Percentiles rank a stretch among this genome's conserved stretches.
These are phyloP conservation scores for Cuniculus paca DNA, from an alignment of 2,797 vertebrate species.

Conservation along the genomic window DNA sequence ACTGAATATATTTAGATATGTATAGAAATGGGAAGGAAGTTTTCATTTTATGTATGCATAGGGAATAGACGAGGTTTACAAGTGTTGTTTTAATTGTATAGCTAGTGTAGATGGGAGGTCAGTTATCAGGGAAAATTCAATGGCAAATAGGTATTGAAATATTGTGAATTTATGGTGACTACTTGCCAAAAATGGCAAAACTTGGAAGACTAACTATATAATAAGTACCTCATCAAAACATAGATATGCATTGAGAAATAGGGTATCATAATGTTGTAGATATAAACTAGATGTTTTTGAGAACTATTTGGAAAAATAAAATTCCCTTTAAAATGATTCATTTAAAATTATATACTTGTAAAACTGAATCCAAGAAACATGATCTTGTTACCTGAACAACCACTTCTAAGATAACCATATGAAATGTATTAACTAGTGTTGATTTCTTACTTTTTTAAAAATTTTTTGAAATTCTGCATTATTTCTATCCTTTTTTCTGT, in stretches of 20 bases:
- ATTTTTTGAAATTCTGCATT: too few relatives aligned
- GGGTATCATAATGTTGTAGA: not conserved
- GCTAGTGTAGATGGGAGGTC: not conserved
- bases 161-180: not conserved
- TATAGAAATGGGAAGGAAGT: not conserved
- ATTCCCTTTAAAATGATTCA: not conserved
- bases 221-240: not conserved
- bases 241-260: not conserved
- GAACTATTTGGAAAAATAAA: not conserved
- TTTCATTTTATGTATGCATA: constrained; percentile 23
- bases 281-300: not conserved
- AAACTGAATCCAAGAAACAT: constrained; percentile 18
- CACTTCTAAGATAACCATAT: too few relatives aligned
- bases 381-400: too few relatives aligned
- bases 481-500: too few relatives aligned
- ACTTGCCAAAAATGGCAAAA: not conserved
- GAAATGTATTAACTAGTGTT: too few relatives aligned
- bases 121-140: not conserved
- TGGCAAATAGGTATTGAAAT: not conserved
- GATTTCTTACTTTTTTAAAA: too few relatives aligned
- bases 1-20: not conserved
- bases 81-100: not conserved
- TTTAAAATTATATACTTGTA: constrained; percentile 3
- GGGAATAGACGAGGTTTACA: not conserved
- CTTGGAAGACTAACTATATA: not conserved